Evolutionary conservation across 2,797 vertebrate genomes (phyloP), one percentile per base, ranked within the genome.

Genomic region (Tokudaia tokunoshimensis): DNA sequence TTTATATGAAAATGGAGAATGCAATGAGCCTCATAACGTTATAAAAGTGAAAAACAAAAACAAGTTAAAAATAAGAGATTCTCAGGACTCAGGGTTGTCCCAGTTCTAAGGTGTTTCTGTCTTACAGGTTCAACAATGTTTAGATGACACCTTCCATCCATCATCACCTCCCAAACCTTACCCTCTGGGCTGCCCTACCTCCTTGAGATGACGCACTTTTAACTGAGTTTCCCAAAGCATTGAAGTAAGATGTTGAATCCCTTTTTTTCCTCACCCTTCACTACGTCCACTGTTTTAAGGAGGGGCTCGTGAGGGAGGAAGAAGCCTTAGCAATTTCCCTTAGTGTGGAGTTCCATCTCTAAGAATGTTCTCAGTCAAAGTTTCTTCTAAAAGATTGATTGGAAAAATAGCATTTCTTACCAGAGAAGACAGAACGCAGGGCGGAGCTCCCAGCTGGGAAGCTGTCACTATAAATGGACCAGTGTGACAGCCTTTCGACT

Each of bases 1-100:
- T 93, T 96, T 93, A 86, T 92, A 26, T 86, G 92, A 80, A 97
- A 98, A 67, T 57, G 75, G 31, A 91, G 89, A 96, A 94, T 65
- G 88, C 52, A 95, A 96, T 91, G 85, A 97, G 67, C 20, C 92
- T 91, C 95, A 89, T 95, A 86, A 92, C 13, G 3, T 80, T 94
- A 93, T 67, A 89, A 92, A 96, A 95, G 92, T 80, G 15, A 94
- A 89, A 97, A 96, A 90, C 65, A 76, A 89, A 44, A 47, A 88
- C 34, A 89, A 29, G 61, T n/a, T 22, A 29, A 50, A 76, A 83
- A 79, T 52, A 92, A 89, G 47, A 9, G 17, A 80, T 19, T 4
- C 55, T 92, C 31, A 78, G 83, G 57, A 31, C 44, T 94, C 93
- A 44, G 6, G 13, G 17, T 72, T 83, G 3, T 31, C 44, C 29